Base-by-base conservation (phyloP, 2,888 invertebrate species). In the Phaedon cochleariae region DNA sequence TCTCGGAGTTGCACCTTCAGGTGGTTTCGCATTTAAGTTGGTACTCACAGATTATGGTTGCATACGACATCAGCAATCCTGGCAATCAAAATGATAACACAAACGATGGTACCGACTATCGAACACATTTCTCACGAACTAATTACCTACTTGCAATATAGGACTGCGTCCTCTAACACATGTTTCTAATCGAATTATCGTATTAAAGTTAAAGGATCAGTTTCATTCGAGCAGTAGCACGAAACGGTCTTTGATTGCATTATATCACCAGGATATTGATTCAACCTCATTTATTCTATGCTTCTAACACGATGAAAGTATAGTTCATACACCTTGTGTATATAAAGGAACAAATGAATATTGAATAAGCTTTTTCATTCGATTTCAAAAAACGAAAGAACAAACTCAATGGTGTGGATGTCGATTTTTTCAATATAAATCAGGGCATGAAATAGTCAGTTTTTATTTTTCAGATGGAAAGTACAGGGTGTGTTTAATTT, bases 141-240 rank as follows among this genome's bases (percentile, higher is more conserved):
- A 45, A 45, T 57, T 57, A 41, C 6, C 41, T 41, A 15, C 15
- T 41, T 10, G 15, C 57, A 45, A 26, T 26, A 17, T 26, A 22
- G 57, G 26, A 37, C 45, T 26, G 22, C 20, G 2, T 48, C 9
- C 48, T 15, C 20, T 57, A n/a, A 57, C 57, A 57, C 45, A 26
- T 57, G 57, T 57, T 22, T 57, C 45, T 57, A 57, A 57, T 57
- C 57, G 12, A 57, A 57, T 57, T 57, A 57, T 57, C 45, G 45
- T 57, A 57, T 57, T 57, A 57, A 29, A 45, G 41, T 41, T 57
- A 12, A 26, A 17, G 37, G 41, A 57, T 57, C 57, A 57, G 57
- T 57, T 57, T 57, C 45, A 57, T 57, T 37, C 12, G 31, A 10
- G 45, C 57, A 15, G 15, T 15, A 15, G 41, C 41, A 41, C 31